Evolutionary conservation across 1,140 invertebrate genomes (phyloP).

Genomic region (Drosophila asahinai): DNA sequence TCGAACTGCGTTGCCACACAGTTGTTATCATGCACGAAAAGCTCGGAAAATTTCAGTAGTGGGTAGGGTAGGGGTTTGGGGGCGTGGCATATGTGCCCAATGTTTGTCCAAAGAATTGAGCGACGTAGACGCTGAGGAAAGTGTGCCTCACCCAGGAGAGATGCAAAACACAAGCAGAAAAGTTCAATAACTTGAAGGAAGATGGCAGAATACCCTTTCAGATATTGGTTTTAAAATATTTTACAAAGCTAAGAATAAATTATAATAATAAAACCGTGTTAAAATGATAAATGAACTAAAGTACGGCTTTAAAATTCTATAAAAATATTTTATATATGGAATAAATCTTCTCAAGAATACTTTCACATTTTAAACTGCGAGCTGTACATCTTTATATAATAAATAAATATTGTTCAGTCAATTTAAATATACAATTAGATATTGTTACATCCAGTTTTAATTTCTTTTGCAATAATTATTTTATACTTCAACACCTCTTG

Average conservation of each 20-base stretch:
- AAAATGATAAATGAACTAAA: neutral
- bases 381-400: neutral
- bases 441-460: neutral
- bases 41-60: slow-evolving; percentile 63
- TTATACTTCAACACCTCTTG: neutral
- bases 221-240: neutral
- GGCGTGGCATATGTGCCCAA: slow-evolving; percentile 40
- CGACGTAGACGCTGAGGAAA: slow-evolving; percentile 15
- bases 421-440: too few relatives aligned
- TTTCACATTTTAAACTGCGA: neutral
- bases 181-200: neutral
- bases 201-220: slow-evolving; percentile 15
- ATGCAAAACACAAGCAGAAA: slow-evolving; percentile 30
- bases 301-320: neutral
- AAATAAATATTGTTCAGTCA: too few relatives aligned
- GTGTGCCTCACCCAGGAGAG: slow-evolving; percentile 22
- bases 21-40: slow-evolving; percentile 82
- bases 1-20: slow-evolving; percentile 64
- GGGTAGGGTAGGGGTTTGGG: slow-evolving; percentile 11
- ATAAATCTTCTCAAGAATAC: neutral
- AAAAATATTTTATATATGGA: neutral
- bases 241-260: neutral
- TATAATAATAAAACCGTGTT: neutral
- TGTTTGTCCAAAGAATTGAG: slow-evolving; percentile 81
- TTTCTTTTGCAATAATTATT: neutral